Base-by-base conservation (phyloP, 2,797 vertebrate species). In the Falco peregrinus region DNA sequence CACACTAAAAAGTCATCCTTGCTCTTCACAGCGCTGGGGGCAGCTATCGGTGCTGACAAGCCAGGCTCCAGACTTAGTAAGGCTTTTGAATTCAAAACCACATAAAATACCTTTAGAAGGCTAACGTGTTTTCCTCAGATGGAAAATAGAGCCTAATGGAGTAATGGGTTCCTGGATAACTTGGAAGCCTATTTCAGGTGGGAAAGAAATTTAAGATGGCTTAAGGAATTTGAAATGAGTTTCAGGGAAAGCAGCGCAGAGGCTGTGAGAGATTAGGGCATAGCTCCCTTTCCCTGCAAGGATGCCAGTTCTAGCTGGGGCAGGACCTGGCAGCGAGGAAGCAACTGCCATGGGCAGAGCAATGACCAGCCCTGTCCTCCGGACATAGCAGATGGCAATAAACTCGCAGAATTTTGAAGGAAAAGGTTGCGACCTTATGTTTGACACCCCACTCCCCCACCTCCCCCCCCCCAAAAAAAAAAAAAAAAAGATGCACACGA, bases 291-390 rank as follows among this genome's bases (percentile, higher is more conserved):
- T 33, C 21, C 29, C 9, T 15, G 13, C 31, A 28, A 12, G 10
- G 16, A 1, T 14, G 29, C 3, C 59, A 39, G 12, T 33, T n/a
- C 31, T 51, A 22, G 61, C 65, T 14, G 33, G 29, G 26, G 18
- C 70, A 80, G 84, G 25, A 57, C 39, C 50, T 31, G 54, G 18
- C 2, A 1, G 29, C 3, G 5, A 47, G 70, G 19, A 35, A 13
- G 19, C 16, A 11, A 20, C 41, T 15, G 10, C 25, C 54, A 14
- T 0, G 1, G 24, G 33, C 7, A 2, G 10, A 57, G 54, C 33
- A 37, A 16, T 9, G 65, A 11, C 24, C 28, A 14, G 25, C 29
- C 24, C 29, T 31, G 45, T 12, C 28, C 45, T 17, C 47, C 3
- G 33, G 59, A 25, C 31, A 10, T 1, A 14, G 39, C 50, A 56